Evolutionary conservation across 1,140 invertebrate genomes (phyloP).

Genomic region (Micrasema longulum): DNA sequence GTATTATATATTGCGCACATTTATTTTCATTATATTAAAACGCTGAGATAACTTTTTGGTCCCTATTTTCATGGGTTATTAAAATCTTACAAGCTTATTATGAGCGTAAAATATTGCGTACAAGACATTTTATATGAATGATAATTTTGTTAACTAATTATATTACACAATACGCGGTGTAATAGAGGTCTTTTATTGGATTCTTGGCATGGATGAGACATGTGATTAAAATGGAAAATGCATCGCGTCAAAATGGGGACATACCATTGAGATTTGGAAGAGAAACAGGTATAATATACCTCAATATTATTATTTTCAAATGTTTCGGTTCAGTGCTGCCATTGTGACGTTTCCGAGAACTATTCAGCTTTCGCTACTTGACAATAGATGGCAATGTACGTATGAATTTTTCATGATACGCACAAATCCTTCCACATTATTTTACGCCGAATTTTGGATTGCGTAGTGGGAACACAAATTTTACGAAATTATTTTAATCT

Average conservation of each 20-base stretch:
- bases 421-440: too few species aligned
- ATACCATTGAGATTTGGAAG: slow-evolving; percentile 28
- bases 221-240: slow-evolving; percentile 34
- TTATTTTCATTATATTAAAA: too few species aligned
- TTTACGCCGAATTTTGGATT: too few species aligned
- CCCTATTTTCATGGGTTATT: too few species aligned
- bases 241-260: slow-evolving; percentile 26
- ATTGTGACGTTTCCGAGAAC: too few species aligned
- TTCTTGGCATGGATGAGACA: slow-evolving; percentile 21
- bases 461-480: too few species aligned
- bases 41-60: too few species aligned
- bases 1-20: too few species aligned
- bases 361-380: slow-evolving; percentile 16
- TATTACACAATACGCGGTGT: slow-evolving; percentile 15
- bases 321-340: too few species aligned
- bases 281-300: slow-evolving; percentile 26
- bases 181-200: slow-evolving; percentile 23
- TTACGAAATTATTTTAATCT: too few species aligned
- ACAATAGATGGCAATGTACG: slow-evolving; percentile 22
- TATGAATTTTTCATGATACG: background rate
- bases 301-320: too few species aligned
- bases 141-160: slow-evolving; percentile 3
- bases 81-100: too few species aligned
- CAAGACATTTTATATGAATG: slow-evolving; percentile 3
- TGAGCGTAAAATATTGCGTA: background rate